Base-by-base conservation (phyloP, 1,140 invertebrate genomes). In the Coptotermes formosanus region DNA sequence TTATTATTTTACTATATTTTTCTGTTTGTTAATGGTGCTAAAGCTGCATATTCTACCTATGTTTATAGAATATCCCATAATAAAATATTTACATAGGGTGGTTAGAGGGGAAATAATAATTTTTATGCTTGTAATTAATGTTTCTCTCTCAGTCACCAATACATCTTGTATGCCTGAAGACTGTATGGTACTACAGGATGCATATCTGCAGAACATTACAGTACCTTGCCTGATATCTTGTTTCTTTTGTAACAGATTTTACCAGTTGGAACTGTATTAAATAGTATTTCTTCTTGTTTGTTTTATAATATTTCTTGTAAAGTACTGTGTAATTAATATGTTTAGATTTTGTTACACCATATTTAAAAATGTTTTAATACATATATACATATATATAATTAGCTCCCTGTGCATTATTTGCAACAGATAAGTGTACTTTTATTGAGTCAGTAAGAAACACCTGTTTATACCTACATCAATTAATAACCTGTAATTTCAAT, bases 221-320 rank as follows among this genome's bases (percentile, higher is more conserved):
- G 19, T 55, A 55, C 19, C 8, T 30, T n/a, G 25, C 64, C n/a
- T 2, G 64, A 7, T 75, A 30, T 30, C 0, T n/a, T 75, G 0
- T 75, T 75, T 75, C 64, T 75, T 16, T 2, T 75, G 64, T 30
- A 75, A 75, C 25, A 6, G 64, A 30, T 75, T 75, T 30, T 55
- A 21, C 52, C 19, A 4, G 52, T 55, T n/a, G n/a, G 8, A 30
- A 3, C 16, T 75, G 2, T 75, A n/a, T 1, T 75, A 12, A 75
- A 75, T 3, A 16, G 1, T n/a, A 16, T 64, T 3, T 30, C 1
- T 75, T 75, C 25, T 75, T n/a, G 4, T 84, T 44, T 83, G 84
- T 25, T 44, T 83, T 84, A 32, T 86, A 3, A 83, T 82, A 48
- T 82, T 25, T 43, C 84, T 85, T 52, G 30, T 86, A 75, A 75